phyloP scores from a whole-genome alignment of 2,797 vertebrate genomes.

The Halcyon chelicuti region DNA sequence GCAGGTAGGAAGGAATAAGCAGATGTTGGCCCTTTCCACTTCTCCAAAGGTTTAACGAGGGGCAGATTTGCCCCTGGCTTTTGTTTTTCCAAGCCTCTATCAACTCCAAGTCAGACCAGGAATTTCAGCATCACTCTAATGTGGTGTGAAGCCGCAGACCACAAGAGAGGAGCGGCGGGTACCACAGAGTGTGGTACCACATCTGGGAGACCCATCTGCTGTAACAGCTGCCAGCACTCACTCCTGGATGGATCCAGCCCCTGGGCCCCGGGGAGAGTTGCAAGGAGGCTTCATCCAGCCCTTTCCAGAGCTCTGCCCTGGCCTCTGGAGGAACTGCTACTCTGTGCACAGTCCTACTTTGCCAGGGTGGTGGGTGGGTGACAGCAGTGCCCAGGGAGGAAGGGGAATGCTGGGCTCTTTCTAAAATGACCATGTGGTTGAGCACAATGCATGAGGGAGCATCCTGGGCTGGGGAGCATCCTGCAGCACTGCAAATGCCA shows the following conservation, averaged over 20 bases:
- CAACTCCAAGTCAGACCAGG: neutral
- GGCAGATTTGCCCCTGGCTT: neutral
- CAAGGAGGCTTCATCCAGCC: neutral
- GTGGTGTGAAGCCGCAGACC: neutral
- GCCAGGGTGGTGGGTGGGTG: neutral
- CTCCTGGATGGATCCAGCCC: neutral
- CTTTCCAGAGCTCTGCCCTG: neutral
- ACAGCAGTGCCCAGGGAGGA: neutral
- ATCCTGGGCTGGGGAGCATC: neutral
- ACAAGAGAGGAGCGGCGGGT: neutral
- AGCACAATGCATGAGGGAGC: neutral
- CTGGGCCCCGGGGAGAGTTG: neutral
- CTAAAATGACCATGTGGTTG: neutral
- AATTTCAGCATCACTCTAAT: neutral
- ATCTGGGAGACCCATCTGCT: neutral
- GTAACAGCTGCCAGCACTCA: neutral
- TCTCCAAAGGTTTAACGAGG: neutral
- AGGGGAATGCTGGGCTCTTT: neutral
- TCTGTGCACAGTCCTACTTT: neutral
- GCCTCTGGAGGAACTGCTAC: neutral
- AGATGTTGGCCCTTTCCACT: neutral
- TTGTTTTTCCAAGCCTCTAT: neutral
- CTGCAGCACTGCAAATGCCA: accelerated
- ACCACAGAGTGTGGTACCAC: neutral
- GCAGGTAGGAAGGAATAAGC: neutral